Conservation (phyloP, 2,797 vertebrate species). For the Botia almorhae region DNA sequence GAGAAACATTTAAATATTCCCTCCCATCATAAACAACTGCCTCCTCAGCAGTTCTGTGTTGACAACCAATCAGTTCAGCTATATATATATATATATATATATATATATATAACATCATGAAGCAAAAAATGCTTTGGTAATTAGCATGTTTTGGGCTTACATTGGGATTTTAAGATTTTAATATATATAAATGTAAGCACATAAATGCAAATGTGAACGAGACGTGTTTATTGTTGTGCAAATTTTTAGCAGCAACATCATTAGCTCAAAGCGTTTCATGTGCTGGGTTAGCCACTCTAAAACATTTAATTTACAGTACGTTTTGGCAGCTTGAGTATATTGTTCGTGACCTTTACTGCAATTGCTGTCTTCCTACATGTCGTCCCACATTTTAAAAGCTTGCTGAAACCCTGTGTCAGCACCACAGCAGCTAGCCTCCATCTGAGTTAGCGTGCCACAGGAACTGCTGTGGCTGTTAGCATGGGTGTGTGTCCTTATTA, state of each 20-base stretch:
- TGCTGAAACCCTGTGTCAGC: not conserved
- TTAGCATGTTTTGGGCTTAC: slow-evolving; percentile 14
- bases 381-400: slow-evolving; percentile 11
- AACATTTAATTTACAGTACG: slow-evolving; percentile 10
- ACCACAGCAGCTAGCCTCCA: not conserved
- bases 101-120: no score
- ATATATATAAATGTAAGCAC: not conserved
- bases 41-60: slow-evolving; percentile 29
- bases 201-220: not conserved
- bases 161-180: not conserved
- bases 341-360: slow-evolving; percentile 6
- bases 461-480: slow-evolving; percentile 12
- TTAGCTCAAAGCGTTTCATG: slow-evolving; percentile 13
- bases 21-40: slow-evolving; percentile 37
- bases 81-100: no score
- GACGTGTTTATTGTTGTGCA: not conserved
- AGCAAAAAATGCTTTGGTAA: slow-evolving; percentile 9
- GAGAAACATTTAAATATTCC: slow-evolving; percentile 43
- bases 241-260: not conserved
- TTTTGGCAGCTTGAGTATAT: slow-evolving; percentile 36
- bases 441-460: not conserved
- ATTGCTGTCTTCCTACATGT: slow-evolving; percentile 12
- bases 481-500: slow-evolving; percentile 5
- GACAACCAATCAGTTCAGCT: no score
- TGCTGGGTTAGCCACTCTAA: slow-evolving; percentile 9